Percentiles rank a stretch among this genome's conserved stretches.
phyloP scores from a whole-genome alignment of 1,140 invertebrate species.

The Drosophila ogumai region DNA sequence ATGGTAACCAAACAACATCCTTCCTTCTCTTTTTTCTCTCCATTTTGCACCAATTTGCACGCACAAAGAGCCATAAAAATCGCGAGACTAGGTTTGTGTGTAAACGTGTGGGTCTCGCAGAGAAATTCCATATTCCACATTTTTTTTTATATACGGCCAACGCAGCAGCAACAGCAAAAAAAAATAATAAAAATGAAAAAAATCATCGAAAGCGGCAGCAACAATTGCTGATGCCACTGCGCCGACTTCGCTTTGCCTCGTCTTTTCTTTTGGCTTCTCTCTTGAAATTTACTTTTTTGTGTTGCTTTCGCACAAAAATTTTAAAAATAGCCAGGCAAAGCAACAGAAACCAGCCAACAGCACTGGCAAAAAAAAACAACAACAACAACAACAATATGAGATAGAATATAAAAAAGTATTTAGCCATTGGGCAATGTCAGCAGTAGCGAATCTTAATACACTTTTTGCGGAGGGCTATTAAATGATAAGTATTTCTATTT shows the following conservation, averaged over 20 bases:
- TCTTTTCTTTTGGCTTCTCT: constrained; percentile 49
- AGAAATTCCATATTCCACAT: constrained; percentile 78
- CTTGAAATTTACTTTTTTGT: constrained; percentile 52
- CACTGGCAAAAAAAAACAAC: constrained; percentile 28
- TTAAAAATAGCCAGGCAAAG: constrained; percentile 72
- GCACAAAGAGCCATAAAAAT: constrained; percentile 46
- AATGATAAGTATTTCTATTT: constrained; percentile 19
- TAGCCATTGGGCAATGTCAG: constrained; percentile 32
- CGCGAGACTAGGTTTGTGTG: constrained; percentile 27
- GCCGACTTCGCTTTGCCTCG: constrained; percentile 53
- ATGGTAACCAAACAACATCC: not conserved
- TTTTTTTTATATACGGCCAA: constrained; percentile 57
- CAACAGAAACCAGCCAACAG: constrained; percentile 59
- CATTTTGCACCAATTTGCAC: constrained; percentile 68
- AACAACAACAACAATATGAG: constrained; percentile 14
- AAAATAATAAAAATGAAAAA: not conserved
- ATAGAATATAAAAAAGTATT: constrained; percentile 33
- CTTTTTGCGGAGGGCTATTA: constrained; percentile 4
- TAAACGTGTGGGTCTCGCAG: constrained; percentile 52
- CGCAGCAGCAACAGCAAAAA: constrained; percentile 40
- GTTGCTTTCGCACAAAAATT: constrained; percentile 68
- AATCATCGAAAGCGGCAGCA: constrained; percentile 35
- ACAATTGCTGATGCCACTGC: constrained; percentile 59
- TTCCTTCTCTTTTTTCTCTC: constrained; percentile 21
- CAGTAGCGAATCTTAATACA: constrained; percentile 14